Conservation (phyloP, 2,888 invertebrate genomes). For the Sialis lutaria region DNA sequence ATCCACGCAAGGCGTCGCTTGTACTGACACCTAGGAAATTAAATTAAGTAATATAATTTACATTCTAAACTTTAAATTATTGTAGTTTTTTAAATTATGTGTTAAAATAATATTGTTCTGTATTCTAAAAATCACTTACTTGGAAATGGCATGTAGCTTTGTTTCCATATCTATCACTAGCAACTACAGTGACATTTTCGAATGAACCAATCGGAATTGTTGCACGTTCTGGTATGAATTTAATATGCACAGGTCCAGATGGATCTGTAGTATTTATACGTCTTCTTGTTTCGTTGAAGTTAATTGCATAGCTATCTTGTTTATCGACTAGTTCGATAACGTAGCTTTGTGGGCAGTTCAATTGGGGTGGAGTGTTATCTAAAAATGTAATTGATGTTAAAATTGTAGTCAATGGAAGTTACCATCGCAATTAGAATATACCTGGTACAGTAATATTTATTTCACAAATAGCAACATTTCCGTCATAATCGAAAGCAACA, state of each 20-base stretch:
- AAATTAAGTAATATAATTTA: not conserved
- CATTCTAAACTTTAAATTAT: too few species aligned
- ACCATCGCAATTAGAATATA: conserved; percentile 14
- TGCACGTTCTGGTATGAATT: conserved; percentile 68
- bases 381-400: conserved; percentile 7
- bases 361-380: conserved; percentile 78
- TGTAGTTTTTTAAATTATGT: too few species aligned
- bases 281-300: conserved; percentile 76
- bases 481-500: conserved; percentile 92
- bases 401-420: not conserved
- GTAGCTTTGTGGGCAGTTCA: conserved; percentile 87
- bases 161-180: conserved; percentile 74
- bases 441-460: conserved; percentile 85
- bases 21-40: conserved; percentile 52
- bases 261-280: conserved; percentile 75
- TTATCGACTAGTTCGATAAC: conserved; percentile 81
- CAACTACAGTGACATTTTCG: conserved; percentile 83
- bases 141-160: conserved; percentile 85
- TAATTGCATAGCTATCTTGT: conserved; percentile 78
- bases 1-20: conserved; percentile 85
- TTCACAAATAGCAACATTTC: conserved; percentile 93
- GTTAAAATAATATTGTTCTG: too few species aligned
- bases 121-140: conserved; percentile 24
- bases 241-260: conserved; percentile 72
- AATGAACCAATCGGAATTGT: conserved; percentile 72